Percentiles rank a stretch among this genome's conserved stretches.
These are phyloP conservation scores for Collichthys lucidus DNA, from an alignment of 2,113 vertebrate species.

Conservation along the genomic window DNA sequence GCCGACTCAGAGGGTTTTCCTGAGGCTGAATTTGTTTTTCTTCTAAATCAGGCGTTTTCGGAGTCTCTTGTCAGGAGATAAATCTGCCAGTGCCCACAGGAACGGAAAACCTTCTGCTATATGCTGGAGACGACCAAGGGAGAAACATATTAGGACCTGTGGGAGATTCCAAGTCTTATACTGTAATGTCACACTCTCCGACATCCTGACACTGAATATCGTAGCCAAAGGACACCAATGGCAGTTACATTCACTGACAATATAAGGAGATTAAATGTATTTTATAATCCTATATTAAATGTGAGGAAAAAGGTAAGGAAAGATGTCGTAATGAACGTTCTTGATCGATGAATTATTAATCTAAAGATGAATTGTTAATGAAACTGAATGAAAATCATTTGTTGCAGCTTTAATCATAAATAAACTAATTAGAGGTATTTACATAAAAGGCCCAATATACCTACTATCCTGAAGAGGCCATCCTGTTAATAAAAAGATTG, in stretches of 20 bases:
- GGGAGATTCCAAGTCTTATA: slow-evolving; percentile 13
- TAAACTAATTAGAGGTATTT: not conserved
- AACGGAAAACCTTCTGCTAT: slow-evolving; percentile 55
- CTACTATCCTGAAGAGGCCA: not conserved
- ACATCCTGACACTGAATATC: not conserved
- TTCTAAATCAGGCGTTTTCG: slow-evolving; percentile 41
- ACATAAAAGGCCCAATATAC: not conserved
- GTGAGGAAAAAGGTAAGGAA: not conserved
- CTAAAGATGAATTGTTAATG: not conserved
- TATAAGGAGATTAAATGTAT: not conserved
- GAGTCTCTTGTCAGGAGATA: slow-evolving; percentile 48
- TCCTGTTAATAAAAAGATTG: not conserved
- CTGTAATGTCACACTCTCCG: slow-evolving; percentile 10
- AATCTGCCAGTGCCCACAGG: slow-evolving; percentile 57
- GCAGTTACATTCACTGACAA: slow-evolving; percentile 1
- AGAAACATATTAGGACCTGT: slow-evolving; percentile 11
- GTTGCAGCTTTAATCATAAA: not conserved
- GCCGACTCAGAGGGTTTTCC: slow-evolving; percentile 55
- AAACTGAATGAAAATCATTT: not conserved
- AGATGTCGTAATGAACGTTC: not conserved
- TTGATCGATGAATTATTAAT: no score
- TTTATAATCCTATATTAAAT: not conserved
- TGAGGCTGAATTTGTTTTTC: slow-evolving; percentile 58
- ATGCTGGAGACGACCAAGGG: slow-evolving; percentile 17
- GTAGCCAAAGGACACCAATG: not conserved